These are phyloP conservation scores for Pocota personata DNA, from an alignment of 2,888 invertebrate species.

Conservation along the genomic window DNA sequence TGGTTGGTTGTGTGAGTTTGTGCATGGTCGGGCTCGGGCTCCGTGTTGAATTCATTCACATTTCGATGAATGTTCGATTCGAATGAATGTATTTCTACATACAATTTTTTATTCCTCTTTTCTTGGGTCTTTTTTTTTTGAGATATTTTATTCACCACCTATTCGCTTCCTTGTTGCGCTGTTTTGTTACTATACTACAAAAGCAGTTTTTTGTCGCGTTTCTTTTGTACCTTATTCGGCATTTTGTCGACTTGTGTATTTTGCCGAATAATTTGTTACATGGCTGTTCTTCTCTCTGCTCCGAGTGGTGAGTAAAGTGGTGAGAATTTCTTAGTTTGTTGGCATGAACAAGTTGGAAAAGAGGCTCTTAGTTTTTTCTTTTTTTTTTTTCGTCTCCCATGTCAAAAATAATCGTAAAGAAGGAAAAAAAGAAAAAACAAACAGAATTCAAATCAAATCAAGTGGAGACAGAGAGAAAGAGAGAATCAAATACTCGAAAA, in stretches of 20 bases:
- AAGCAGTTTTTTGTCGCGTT: conserved; percentile 46
- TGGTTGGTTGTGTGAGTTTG: conserved; percentile 55
- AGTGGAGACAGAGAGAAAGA: conserved; percentile 72
- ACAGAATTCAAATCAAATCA: conserved; percentile 72
- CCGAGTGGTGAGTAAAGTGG: conserved; percentile 45
- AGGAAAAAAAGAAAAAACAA: conserved; percentile 49
- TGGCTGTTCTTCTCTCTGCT: conserved; percentile 15
- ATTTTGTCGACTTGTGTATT: conserved; percentile 50
- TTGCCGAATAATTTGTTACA: conserved; percentile 52
- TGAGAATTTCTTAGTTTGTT: conserved; percentile 50
- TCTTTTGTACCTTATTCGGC: conserved; percentile 55
- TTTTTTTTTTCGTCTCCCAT: conserved; percentile 28
- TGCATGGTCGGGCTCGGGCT: conserved; percentile 22
- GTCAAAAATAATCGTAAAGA: conserved; percentile 49
- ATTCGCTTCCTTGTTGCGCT: conserved; percentile 70
- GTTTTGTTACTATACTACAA: conserved; percentile 62
- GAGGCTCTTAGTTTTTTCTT: not conserved
- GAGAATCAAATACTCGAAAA: conserved; percentile 70
- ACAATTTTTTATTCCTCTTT: conserved; percentile 5
- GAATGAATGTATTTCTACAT: conserved; percentile 58
- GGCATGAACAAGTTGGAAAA: not conserved
- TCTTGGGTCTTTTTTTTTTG: conserved; percentile 4
- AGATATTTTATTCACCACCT: conserved; percentile 62
- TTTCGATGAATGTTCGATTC: conserved; percentile 73
- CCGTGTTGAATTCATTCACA: conserved; percentile 70